These are phyloP conservation scores for Tinamus major DNA, from an alignment of 2,797 vertebrate genomes.

Conservation along the genomic window DNA sequence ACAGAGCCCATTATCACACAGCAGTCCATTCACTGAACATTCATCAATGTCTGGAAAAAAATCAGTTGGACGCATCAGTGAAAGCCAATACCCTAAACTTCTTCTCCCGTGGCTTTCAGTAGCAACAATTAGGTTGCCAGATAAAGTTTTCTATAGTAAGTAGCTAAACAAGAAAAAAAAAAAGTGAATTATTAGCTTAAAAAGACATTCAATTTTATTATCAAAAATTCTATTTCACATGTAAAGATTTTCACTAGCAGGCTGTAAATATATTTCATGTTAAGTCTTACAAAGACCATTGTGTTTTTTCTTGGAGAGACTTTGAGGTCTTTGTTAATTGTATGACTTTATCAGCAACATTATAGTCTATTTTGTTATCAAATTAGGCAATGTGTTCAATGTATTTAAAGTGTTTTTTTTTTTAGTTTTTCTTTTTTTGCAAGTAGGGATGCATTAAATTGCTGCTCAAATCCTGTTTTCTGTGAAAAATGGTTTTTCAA, in stretches of 20 bases:
- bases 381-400: neutral
- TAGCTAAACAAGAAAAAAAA: neutral
- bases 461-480: neutral
- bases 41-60: slow-evolving; percentile 87
- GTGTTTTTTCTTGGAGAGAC: neutral
- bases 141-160: neutral
- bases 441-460: neutral
- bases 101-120: neutral
- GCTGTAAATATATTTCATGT: neutral
- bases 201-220: neutral
- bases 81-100: neutral
- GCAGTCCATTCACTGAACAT: slow-evolving; percentile 87
- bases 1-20: slow-evolving; percentile 92
- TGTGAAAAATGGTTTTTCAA: neutral
- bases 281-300: neutral
- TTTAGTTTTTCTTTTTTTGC: fast-evolving
- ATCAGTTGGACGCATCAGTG: neutral
- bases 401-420: too few relatives aligned
- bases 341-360: neutral
- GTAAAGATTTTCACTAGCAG: neutral
- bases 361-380: neutral
- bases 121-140: neutral
- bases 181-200: neutral
- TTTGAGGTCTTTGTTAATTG: neutral
- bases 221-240: neutral